A percentile compares a stretch with the other conserved stretches of the same genome.
phyloP scores from a whole-genome alignment of 2,113 vertebrate genomes.

The Hippocampus zosterae region DNA sequence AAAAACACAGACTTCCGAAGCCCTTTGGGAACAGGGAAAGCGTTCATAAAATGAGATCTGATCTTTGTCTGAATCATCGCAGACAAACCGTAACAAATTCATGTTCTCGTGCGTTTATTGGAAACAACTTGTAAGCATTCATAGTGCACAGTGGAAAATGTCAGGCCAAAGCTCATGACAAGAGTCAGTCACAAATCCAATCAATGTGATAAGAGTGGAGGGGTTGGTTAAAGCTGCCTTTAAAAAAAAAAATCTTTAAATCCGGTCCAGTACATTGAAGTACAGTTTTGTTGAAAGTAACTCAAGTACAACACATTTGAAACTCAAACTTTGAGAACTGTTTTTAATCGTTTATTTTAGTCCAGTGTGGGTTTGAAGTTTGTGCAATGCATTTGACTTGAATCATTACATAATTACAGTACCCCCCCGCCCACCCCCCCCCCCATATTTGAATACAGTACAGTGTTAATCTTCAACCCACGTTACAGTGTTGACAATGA shows the following conservation, averaged over 20 bases:
- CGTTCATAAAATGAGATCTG: background rate
- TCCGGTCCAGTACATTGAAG: background rate
- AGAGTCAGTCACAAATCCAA: background rate
- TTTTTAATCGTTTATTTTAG: background rate
- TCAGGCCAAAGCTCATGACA: background rate
- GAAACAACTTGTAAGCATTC: background rate
- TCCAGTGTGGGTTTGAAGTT: background rate
- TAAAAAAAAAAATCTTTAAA: background rate
- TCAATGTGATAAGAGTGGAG: background rate
- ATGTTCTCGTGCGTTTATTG: background rate
- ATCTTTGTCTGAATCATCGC: too few relatives aligned
- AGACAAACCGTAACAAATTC: background rate
- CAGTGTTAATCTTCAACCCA: too few relatives aligned
- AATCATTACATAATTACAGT: background rate
- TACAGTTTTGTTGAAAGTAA: background rate
- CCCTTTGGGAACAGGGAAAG: background rate
- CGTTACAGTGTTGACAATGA: background rate
- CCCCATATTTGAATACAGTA: background rate
- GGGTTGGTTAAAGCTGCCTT: background rate
- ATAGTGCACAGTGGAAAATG: background rate
- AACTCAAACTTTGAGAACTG: background rate
- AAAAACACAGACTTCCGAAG: background rate
- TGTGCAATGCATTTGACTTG: background rate
- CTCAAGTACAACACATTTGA: background rate
- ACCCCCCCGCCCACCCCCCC: rapidly evolving